These are phyloP conservation scores for Xestoiulus laeticollis DNA, from an alignment of 2,888 invertebrate genomes.

Conservation along the genomic window DNA sequence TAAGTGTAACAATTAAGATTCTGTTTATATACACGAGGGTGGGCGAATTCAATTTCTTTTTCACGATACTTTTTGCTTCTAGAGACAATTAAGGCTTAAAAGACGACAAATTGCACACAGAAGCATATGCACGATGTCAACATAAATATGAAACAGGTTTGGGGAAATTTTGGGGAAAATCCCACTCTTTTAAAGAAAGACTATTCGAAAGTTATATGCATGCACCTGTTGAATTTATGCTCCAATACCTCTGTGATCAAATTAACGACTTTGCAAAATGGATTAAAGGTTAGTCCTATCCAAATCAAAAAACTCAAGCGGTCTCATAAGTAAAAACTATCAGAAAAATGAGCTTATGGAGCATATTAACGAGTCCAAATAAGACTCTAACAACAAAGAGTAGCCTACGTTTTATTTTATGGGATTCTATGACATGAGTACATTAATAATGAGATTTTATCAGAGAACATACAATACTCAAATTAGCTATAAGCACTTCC, in stretches of 20 bases:
- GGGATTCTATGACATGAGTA: too few species aligned
- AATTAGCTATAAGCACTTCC: too few species aligned
- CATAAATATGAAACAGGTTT: not conserved
- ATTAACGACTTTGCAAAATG: not conserved
- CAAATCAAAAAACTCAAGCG: too few species aligned
- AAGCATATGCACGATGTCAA: not conserved
- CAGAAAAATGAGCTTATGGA: too few species aligned
- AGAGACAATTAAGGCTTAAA: not conserved
- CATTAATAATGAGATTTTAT: too few species aligned
- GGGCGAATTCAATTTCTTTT: not conserved
- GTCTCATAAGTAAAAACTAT: too few species aligned
- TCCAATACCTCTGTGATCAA: not conserved
- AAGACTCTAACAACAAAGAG: too few species aligned
- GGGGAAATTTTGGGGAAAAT: not conserved
- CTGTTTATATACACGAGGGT: not conserved
- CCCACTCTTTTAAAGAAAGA: not conserved
- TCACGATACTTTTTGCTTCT: not conserved
- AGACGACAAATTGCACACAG: not conserved
- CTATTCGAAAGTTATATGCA: not conserved
- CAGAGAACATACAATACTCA: too few species aligned
- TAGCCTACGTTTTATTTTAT: too few species aligned
- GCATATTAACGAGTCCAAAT: too few species aligned
- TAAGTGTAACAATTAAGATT: not conserved
- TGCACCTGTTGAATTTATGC: not conserved
- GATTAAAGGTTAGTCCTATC: not conserved